Conservation (phyloP, 2,888 invertebrate genomes). For the Ichneumoninae sp. region DNA sequence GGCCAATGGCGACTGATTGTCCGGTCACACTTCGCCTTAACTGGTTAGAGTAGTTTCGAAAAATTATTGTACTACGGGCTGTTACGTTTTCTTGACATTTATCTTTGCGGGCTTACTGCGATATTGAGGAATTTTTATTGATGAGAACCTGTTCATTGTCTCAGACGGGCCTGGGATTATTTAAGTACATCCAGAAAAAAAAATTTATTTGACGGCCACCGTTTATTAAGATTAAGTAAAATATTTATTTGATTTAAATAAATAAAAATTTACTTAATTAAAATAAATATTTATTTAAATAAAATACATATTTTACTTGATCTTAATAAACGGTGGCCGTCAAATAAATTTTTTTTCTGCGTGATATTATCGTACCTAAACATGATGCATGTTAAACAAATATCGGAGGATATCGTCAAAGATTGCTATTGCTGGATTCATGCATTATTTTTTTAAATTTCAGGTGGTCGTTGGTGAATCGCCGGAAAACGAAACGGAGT, state of each 20-base stretch:
- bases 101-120: background rate
- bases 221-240: no score
- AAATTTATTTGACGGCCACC: no score
- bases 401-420: background rate
- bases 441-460: background rate
- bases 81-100: background rate
- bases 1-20: conserved; percentile 51
- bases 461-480: background rate
- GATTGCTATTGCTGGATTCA: background rate
- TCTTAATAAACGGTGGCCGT: no score
- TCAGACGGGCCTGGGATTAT: background rate
- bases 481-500: background rate
- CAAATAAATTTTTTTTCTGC: no score
- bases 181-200: background rate
- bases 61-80: conserved; percentile 21
- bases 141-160: background rate
- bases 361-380: background rate
- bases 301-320: no score
- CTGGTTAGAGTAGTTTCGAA: conserved; percentile 28
- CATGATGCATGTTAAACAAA: background rate
- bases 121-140: background rate
- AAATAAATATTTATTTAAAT: no score
- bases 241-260: no score
- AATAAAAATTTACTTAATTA: no score
- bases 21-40: conserved; percentile 44